Base-by-base conservation (phyloP, 2,113 vertebrate genomes). In the Phocoena sinus region DNA sequence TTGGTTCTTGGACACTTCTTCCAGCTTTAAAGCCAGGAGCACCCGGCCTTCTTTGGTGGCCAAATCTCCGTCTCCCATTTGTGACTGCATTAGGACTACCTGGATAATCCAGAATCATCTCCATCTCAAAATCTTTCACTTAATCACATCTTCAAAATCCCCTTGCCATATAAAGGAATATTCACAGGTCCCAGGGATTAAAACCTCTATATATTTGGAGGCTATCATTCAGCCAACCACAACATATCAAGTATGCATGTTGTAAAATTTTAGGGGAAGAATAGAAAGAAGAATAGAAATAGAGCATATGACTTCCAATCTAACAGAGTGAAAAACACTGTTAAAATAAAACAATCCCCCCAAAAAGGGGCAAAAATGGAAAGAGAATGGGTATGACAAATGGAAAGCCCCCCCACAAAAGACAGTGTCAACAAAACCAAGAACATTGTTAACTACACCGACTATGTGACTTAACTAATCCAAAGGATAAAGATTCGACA, bases 161-260 rank as follows among this genome's bases (percentile, higher is more conserved):
- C 20, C n/a, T 36, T 56, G 47, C n/a, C n/a, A 38, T 28, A 12
- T 21, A 56, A 71, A 6, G n/a, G 8, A 36, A 31, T 25, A 28
- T 36, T 38, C 67, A 38, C 25, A 20, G n/a, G 15, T 8, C 56
- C 33, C 50, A 31, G n/a, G 25, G 67, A 71, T 13, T 14, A 56
- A n/a, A n/a, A 38, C 23, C 67, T 38, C 15, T 50, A 8, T 3
- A 12, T 13, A 67, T 71, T 13, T 53, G 50, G 50, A 44, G 56
- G 67, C 4, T 1, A 56, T 28, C 50, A 38, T 21, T 26, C 33
- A 28, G 67, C 67, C 38, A 3, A 33, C 10, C 31, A n/a, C 3
- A 20, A n/a, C 3, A 20, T 2, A 36, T 12, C 26, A 31, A 3
- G 38, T 6, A 33, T 8, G 14, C 38, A 17, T 3, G 14, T 13